A percentile compares a stretch with the other conserved stretches of the same genome.
These are phyloP conservation scores for Pseudotriccus pelzelni DNA, from an alignment of 2,797 vertebrate species.

Conservation along the genomic window DNA sequence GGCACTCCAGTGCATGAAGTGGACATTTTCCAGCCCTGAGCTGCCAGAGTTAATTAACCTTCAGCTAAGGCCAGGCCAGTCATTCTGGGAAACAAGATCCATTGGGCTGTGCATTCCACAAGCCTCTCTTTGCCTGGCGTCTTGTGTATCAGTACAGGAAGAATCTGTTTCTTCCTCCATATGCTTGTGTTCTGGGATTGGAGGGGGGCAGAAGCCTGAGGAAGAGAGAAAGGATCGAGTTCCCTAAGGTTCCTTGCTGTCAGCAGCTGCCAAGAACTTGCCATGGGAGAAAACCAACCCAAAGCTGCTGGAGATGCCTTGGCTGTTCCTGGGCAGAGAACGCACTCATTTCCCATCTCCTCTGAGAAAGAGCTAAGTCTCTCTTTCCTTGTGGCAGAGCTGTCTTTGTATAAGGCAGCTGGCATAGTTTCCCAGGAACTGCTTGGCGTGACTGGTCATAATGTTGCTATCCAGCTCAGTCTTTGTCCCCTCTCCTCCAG, in stretches of 20 bases:
- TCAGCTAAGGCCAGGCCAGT: conserved; percentile 33
- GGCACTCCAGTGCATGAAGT: conserved; percentile 28
- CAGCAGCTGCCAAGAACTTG: neutral
- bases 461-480: neutral
- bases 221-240: neutral
- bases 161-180: conserved; percentile 2
- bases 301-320: neutral
- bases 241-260: neutral
- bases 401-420: neutral
- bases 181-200: neutral
- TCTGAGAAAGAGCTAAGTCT: neutral
- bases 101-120: conserved; percentile 51
- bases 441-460: neutral
- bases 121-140: neutral
- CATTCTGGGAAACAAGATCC: conserved; percentile 64
- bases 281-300: neutral
- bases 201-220: neutral
- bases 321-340: neutral
- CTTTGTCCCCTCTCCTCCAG: neutral
- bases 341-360: neutral
- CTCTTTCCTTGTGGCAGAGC: neutral
- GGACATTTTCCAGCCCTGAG: conserved; percentile 60
- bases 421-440: neutral
- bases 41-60: conserved; percentile 68
- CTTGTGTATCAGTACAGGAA: neutral